A percentile compares a stretch with the other conserved stretches of the same genome.
phyloP scores from a whole-genome alignment of 1,140 invertebrate genomes.

The Bradynema listronoti region DNA sequence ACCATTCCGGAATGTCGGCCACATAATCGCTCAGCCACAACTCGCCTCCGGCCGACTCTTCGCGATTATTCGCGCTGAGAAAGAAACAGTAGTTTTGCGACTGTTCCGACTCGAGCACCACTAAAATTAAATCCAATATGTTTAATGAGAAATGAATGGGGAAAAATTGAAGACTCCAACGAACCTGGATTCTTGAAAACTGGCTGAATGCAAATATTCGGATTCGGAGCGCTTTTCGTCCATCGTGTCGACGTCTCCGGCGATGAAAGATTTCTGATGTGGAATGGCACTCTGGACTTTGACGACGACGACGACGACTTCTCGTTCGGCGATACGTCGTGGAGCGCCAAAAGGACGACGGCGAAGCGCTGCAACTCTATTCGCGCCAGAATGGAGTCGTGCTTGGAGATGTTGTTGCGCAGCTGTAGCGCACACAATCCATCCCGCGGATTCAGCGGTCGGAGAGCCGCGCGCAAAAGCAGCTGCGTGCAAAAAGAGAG shows the following conservation, averaged over 20 bases:
- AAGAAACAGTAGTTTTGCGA: constrained; percentile 14
- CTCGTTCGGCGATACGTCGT: constrained; percentile 5
- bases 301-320: neutral
- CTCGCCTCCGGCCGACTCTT: neutral
- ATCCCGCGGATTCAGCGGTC: neutral
- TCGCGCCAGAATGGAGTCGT: constrained; percentile 15
- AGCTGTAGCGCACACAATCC: constrained; percentile 17
- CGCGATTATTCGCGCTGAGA: neutral
- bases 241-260: no score
- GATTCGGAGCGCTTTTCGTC: no score
- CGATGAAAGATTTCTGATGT: no score
- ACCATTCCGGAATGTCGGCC: constrained; percentile 15
- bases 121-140: constrained; percentile 6
- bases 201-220: neutral
- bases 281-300: no score
- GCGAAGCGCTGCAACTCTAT: constrained; percentile 8
- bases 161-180: neutral
- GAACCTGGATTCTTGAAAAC: constrained; percentile 6
- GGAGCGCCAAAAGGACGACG: constrained; percentile 8
- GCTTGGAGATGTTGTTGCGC: constrained; percentile 7
- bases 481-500: constrained; percentile 13
- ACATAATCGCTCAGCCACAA: constrained; percentile 6
- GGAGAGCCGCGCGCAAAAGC: neutral
- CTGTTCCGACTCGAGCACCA: constrained; percentile 12
- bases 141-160: neutral